Base-by-base conservation (phyloP, 2,888 invertebrate genomes). In the Hypomecis atomaria region DNA sequence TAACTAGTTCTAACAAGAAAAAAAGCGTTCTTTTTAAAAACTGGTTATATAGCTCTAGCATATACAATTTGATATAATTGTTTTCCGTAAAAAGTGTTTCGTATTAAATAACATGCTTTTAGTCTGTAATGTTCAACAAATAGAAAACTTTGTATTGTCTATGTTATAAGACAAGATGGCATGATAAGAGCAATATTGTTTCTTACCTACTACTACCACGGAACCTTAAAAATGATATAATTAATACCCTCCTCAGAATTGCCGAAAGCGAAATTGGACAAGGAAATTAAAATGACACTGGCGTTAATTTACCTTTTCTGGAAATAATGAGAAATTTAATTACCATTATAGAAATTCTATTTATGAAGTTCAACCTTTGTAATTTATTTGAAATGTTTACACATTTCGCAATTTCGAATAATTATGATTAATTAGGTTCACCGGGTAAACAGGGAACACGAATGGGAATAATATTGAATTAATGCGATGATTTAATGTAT, bases 361-460 rank as follows among this genome's bases (percentile, higher is more conserved):
- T 61, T 65, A 52, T 58, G 60, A 40, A 59, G 45, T 54, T 57
- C 60, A 63, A 63, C 52, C 53, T 59, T 63, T 48, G 53, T 60
- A 57, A 63, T 60, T 63, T 44, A 66, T 66, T 63, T 59, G 59
- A 48, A 66, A 57, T 66, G 66, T 66, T 66, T 66, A 66, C 62
- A 62, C 54, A 45, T 63, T 66, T 63, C 10, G 43, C n/a, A 44
- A 49, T 67, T 59, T 40, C 56, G 53, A 45, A 62, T 62, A 59
- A 58, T 65, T 59, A 38, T 55, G 48, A 60, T 57, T 34, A 61
- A 71, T 65, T 67, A 55, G 59, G 33, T 45, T 54, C 42, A 47
- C 37, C 11, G 52, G 40, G 52, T 9, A 57, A 65, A 43, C 56
- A 44, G 43, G 43, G 37, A 10, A 33, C 33, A 56, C 42, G 34